Conservation (phyloP, 2,113 vertebrate genomes). For the Sialia sialis region DNA sequence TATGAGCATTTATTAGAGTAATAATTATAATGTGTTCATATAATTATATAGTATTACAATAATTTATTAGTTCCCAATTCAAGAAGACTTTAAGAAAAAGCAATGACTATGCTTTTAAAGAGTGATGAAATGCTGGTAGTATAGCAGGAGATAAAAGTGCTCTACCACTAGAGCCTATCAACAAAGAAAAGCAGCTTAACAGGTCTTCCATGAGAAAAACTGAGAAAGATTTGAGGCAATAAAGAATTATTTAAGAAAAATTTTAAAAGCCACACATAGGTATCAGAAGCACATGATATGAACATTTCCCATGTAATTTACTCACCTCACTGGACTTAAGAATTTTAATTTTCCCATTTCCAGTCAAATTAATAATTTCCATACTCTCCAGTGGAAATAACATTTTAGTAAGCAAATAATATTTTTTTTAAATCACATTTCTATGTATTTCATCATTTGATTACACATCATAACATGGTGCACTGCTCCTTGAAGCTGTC, state of each 20-base stretch:
- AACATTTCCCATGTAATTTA: not conserved
- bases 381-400: not conserved
- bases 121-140: not conserved
- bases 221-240: not conserved
- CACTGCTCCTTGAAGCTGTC: not conserved
- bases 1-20: not conserved
- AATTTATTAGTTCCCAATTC: not conserved
- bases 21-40: not conserved
- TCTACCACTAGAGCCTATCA: not conserved
- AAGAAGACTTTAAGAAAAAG: not conserved
- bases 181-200: not conserved
- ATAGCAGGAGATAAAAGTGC: not conserved
- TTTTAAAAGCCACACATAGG: not conserved
- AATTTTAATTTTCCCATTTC: not conserved
- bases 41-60: not conserved
- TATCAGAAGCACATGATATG: fast-evolving
- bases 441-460: not conserved
- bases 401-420: not conserved
- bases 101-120: not conserved
- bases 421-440: not conserved
- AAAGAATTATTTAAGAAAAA: not conserved
- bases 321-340: not conserved
- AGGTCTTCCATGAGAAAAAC: not conserved
- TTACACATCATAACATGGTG: not conserved
- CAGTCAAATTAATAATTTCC: not conserved